Evolutionary conservation across 2,888 invertebrate species (phyloP), one percentile per base, ranked within the genome.

Genomic region (Drosophila pseudotakahashii): DNA sequence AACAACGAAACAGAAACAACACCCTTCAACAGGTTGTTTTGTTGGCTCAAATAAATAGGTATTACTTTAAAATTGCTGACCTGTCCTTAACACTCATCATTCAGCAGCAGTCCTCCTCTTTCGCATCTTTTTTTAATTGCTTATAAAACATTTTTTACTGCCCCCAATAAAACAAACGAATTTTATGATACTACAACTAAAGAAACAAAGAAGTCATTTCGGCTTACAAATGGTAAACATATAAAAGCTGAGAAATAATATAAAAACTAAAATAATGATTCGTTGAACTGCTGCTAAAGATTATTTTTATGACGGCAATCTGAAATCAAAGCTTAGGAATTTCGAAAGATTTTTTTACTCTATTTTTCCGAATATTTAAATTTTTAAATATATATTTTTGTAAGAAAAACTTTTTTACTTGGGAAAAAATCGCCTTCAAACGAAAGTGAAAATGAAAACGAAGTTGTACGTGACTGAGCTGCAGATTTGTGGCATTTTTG

Each of bases 391-490:
- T 16, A 3, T 3, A 3, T 19, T 19, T 19, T 19, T 2, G 2
- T 19, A 19, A 19, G 19, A 19, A 41, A 23, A 23, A 26, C 26
- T 2, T 23, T 44, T 45, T 45, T n/a, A 11, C 13, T 7, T 14
- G 10, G 3, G 3, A 32, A 23, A 23, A 23, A 23, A 10, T 13
- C 6, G 11, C 36, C 34, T 16, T 10, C 63, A 64, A 44, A 78
- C 62, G 70, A 81, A 85, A 84, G 85, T 76, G 82, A 76, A 77
- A 81, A 73, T 71, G 69, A 67, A 85, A 76, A 75, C 68, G 55
- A 69, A 66, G 71, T 68, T 58, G 50, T 61, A 81, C 81, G 87
- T 81, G 81, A 85, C 67, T 52, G 75, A 42, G 37, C 39, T 60
- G 64, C 75, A 79, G 80, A 83, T 77, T 83, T 83, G 66, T 72